Evolutionary conservation across 2,888 invertebrate genomes (phyloP).

Genomic region (Melieria picta): DNA sequence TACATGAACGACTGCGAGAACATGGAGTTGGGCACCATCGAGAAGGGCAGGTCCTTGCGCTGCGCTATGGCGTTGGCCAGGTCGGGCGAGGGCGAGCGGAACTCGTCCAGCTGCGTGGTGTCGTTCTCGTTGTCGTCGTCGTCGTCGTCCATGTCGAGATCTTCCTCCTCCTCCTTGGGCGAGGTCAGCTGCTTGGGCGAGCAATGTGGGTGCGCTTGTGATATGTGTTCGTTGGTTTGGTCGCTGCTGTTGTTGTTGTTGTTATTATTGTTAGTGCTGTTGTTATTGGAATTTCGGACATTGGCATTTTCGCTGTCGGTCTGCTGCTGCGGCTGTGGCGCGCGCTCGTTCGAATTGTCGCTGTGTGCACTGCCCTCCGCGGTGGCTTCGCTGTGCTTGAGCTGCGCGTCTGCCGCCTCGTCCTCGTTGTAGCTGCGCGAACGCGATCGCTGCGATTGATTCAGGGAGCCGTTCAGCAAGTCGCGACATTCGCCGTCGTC

Average conservation of each 20-base stretch:
- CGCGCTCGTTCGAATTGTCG: constrained; percentile 33
- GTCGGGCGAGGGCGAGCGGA: constrained; percentile 62
- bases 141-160: constrained; percentile 63
- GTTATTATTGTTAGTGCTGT: constrained; percentile 43
- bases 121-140: constrained; percentile 65
- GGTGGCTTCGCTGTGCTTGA: constrained; percentile 13
- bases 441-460: constrained; percentile 36
- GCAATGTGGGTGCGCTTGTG: constrained; percentile 43
- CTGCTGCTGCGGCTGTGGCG: constrained; percentile 27
- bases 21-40: constrained; percentile 87
- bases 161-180: constrained; percentile 63
- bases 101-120: constrained; percentile 63
- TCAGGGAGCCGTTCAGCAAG: constrained; percentile 45
- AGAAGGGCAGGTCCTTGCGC: constrained; percentile 76
- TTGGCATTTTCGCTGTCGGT: constrained; percentile 45
- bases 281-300: constrained; percentile 49
- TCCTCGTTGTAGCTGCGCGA: constrained; percentile 45
- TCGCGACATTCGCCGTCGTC: constrained; percentile 48
- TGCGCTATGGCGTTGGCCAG: constrained; percentile 53
- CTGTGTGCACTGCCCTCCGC: constrained; percentile 29
- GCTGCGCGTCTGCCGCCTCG: constrained; percentile 42
- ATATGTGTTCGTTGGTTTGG: constrained; percentile 43
- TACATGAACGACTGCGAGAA: constrained; percentile 91
- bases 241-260: constrained; percentile 46
- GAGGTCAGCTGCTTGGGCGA: constrained; percentile 46